phyloP scores from a whole-genome alignment of 2,888 invertebrate species.

The Drosophila engyochracea region DNA sequence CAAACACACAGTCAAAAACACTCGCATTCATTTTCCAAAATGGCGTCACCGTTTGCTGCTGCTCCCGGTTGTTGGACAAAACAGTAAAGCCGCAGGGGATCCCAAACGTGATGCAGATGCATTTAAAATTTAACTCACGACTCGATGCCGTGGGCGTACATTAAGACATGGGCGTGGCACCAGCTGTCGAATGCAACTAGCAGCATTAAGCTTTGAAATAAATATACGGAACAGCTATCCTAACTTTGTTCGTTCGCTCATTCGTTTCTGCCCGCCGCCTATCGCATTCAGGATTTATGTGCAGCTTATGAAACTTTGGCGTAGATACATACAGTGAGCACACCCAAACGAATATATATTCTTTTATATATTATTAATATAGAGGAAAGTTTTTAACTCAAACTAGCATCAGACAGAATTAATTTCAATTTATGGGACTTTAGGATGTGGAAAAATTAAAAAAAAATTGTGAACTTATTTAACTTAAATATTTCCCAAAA shows the following conservation, averaged over 20 bases:
- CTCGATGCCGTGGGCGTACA: constrained; percentile 33
- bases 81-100: constrained; percentile 65
- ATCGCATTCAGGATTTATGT: constrained; percentile 48
- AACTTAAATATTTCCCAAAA: background rate
- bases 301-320: constrained; percentile 66
- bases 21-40: constrained; percentile 68
- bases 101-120: constrained; percentile 66
- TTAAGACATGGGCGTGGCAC: constrained; percentile 41
- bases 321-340: constrained; percentile 27
- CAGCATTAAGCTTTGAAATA: constrained; percentile 43
- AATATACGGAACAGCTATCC: constrained; percentile 21
- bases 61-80: constrained; percentile 45
- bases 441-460: background rate
- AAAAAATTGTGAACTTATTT: background rate
- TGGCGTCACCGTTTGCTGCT: constrained; percentile 54
- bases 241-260: background rate
- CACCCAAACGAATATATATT: background rate
- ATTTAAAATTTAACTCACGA: constrained; percentile 40
- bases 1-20: constrained; percentile 15
- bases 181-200: constrained; percentile 51
- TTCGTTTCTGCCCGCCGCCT: constrained; percentile 21
- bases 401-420: background rate
- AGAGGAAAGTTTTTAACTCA: background rate
- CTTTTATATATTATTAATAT: background rate
- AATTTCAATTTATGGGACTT: background rate